These are phyloP conservation scores for Drosophila leonis DNA, from an alignment of 2,888 invertebrate genomes.

Conservation along the genomic window DNA sequence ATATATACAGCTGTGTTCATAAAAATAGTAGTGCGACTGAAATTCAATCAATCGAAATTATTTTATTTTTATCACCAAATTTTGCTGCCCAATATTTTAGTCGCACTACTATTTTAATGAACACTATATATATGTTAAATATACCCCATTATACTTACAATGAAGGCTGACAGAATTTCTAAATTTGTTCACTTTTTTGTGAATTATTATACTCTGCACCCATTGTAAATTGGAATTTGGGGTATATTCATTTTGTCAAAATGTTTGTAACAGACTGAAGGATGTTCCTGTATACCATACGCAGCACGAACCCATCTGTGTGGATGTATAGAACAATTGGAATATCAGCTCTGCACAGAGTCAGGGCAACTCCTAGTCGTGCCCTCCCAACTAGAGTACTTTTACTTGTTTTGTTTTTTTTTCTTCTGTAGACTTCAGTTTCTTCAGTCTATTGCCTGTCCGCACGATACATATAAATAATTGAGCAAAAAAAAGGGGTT, in stretches of 20 bases:
- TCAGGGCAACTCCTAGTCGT: not conserved
- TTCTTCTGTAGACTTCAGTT: conserved; percentile 10
- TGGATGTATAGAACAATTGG: too few species aligned
- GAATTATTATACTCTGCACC: not conserved
- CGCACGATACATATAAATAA: conserved; percentile 61
- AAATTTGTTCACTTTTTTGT: conserved; percentile 7
- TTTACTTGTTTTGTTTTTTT: not conserved
- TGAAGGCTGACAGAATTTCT: not conserved
- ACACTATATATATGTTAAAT: not conserved
- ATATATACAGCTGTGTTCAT: too few species aligned
- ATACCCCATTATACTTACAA: too few species aligned
- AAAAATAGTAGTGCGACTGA: too few species aligned
- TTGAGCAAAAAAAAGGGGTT: conserved; percentile 62
- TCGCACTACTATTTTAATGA: too few species aligned
- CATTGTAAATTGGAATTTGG: not conserved
- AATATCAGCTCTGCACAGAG: too few species aligned
- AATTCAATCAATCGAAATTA: too few species aligned
- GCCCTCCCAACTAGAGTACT: too few species aligned
- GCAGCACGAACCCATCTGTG: too few species aligned
- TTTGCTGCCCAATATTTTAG: too few species aligned
- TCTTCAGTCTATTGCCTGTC: conserved; percentile 21
- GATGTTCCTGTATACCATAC: too few species aligned
- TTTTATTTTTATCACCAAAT: too few species aligned
- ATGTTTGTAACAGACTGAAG: not conserved
- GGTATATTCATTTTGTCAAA: not conserved